These are phyloP conservation scores for Dunckerocampus dactyliophorus DNA, from an alignment of 2,113 vertebrate species.

Conservation along the genomic window DNA sequence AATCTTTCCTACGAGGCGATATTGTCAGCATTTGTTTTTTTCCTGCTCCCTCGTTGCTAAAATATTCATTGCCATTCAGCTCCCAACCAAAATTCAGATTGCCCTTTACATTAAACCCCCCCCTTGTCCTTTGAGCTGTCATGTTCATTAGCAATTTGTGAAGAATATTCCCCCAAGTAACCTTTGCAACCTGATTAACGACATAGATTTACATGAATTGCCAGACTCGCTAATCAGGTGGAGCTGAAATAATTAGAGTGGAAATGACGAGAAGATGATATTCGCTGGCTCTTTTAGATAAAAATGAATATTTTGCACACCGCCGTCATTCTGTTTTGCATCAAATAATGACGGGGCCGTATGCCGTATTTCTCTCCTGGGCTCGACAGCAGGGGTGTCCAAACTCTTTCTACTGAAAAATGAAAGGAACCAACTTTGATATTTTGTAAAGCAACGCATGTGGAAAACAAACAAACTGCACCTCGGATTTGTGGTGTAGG, in stretches of 20 bases:
- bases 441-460: too few relatives aligned
- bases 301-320: too few relatives aligned
- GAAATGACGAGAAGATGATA: constrained; percentile 14
- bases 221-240: constrained; percentile 57
- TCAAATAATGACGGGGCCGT: background rate
- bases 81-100: constrained; percentile 61
- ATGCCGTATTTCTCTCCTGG: too few relatives aligned
- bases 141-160: constrained; percentile 60
- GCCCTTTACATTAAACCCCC: constrained; percentile 52
- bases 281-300: constrained; percentile 8
- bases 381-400: too few relatives aligned
- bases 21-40: constrained; percentile 61
- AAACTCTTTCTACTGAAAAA: too few relatives aligned
- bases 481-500: too few relatives aligned
- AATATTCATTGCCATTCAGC: constrained; percentile 62
- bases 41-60: constrained; percentile 38
- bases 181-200: constrained; percentile 64
- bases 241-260: constrained; percentile 43
- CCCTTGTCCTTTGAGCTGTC: constrained; percentile 59
- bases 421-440: too few relatives aligned
- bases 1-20: constrained; percentile 56
- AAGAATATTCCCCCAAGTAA: constrained; percentile 44
- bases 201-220: constrained; percentile 54
- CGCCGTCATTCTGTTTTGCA: background rate
- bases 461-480: too few relatives aligned